A percentile compares a stretch with the other conserved stretches of the same genome.
These are phyloP conservation scores for Mythimna loreyi DNA, from an alignment of 2,888 invertebrate genomes.

Conservation along the genomic window DNA sequence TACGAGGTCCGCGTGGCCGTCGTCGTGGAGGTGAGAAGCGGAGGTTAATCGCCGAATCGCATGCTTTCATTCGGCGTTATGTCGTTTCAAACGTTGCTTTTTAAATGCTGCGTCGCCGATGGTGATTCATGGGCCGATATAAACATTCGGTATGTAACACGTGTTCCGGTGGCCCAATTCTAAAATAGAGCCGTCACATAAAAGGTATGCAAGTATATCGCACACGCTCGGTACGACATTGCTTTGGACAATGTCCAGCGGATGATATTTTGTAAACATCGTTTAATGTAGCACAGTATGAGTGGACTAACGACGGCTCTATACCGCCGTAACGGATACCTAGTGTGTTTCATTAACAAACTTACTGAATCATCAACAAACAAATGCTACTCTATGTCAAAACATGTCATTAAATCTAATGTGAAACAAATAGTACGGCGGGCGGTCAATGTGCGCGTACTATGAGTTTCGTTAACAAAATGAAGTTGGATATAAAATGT, in stretches of 20 bases:
- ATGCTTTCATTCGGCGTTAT: conserved; percentile 75
- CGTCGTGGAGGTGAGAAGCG: conserved; percentile 66
- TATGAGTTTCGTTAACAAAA: conserved; percentile 77
- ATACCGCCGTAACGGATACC: conserved; percentile 73
- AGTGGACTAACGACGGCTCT: conserved; percentile 79
- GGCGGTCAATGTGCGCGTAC: conserved; percentile 55
- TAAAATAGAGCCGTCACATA: conserved; percentile 86
- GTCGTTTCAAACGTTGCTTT: conserved; percentile 66
- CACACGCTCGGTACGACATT: conserved; percentile 80
- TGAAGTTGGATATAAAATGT: conserved; percentile 80
- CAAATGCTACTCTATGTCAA: conserved; percentile 74
- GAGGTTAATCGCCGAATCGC: conserved; percentile 77
- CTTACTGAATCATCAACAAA: conserved; percentile 64
- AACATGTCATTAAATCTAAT: conserved; percentile 69
- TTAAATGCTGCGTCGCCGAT: conserved; percentile 68
- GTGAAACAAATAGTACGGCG: conserved; percentile 62
- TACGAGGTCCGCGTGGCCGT: conserved; percentile 48
- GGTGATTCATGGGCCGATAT: conserved; percentile 73
- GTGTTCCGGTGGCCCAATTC: conserved; percentile 81
- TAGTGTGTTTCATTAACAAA: conserved; percentile 58
- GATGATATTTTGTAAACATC: conserved; percentile 85
- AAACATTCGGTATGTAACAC: conserved; percentile 76
- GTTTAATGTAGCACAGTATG: conserved; percentile 82
- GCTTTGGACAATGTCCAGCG: conserved; percentile 88
- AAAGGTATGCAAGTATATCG: conserved; percentile 82